phyloP scores from a whole-genome alignment of 2,113 vertebrate genomes.

The Bombycilla garrulus region DNA sequence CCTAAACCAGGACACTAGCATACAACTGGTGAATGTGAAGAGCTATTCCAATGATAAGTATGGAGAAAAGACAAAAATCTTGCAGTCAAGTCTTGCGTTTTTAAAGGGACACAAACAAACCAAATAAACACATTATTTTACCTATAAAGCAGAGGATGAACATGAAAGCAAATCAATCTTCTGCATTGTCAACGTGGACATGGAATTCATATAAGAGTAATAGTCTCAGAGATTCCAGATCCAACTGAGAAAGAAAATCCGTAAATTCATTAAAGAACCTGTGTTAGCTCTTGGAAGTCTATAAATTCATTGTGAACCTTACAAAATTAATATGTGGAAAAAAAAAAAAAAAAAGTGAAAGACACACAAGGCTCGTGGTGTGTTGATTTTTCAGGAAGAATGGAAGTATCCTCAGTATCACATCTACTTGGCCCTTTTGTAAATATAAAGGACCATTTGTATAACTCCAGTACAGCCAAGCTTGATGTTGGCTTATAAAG shows the following conservation, averaged over 20 bases:
- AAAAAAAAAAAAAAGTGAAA: not conserved
- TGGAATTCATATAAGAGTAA: slow-evolving; percentile 52
- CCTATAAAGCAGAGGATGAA: not conserved
- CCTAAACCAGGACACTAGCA: not conserved
- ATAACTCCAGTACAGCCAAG: not conserved
- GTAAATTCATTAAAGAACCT: slow-evolving; percentile 61
- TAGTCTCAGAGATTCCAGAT: not conserved
- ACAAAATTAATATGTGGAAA: not conserved
- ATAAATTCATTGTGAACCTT: slow-evolving; percentile 32
- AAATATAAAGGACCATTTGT: not conserved
- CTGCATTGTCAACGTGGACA: not conserved
- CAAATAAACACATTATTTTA: not conserved
- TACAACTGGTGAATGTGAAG: not conserved
- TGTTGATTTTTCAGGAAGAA: not conserved
- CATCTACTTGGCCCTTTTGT: not conserved
- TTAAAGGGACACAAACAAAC: not conserved
- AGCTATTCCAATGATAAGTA: not conserved
- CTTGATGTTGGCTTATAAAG: not conserved
- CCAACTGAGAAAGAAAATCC: slow-evolving; percentile 55
- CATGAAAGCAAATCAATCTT: not conserved
- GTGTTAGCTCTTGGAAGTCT: not conserved
- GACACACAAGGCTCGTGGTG: not conserved
- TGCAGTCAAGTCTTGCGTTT: not conserved
- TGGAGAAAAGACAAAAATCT: not conserved
- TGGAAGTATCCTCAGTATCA: not conserved